Conservation (phyloP, 2,888 invertebrate species). For the Caradrina clavipalpis region DNA sequence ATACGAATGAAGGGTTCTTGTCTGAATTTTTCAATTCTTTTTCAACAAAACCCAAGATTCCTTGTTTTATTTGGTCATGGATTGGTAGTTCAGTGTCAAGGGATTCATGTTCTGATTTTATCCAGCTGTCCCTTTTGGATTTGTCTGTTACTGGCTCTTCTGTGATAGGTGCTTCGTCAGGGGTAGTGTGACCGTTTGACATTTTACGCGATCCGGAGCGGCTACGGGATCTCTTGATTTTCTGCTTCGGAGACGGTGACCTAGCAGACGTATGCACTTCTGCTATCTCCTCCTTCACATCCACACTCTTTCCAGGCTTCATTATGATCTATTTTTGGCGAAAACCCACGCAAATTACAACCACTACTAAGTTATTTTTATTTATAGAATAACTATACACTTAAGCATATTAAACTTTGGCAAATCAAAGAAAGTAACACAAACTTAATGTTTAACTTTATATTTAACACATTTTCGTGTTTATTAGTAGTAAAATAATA, state of each 20-base stretch:
- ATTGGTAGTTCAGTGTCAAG: constrained; percentile 91
- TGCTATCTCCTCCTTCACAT: constrained; percentile 84
- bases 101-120: constrained; percentile 89
- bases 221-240: constrained; percentile 78
- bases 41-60: constrained; percentile 88
- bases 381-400: constrained; percentile 23
- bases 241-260: constrained; percentile 85
- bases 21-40: constrained; percentile 89
- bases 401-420: constrained; percentile 18
- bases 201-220: constrained; percentile 82
- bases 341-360: constrained; percentile 65
- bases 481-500: constrained; percentile 43
- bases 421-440: constrained; percentile 48
- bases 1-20: constrained; percentile 87
- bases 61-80: constrained; percentile 90
- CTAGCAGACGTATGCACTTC: constrained; percentile 84
- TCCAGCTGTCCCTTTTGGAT: constrained; percentile 86
- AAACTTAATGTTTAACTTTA: constrained; percentile 24
- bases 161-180: constrained; percentile 61
- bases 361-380: constrained; percentile 30
- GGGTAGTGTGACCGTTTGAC: constrained; percentile 81
- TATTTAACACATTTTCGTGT: constrained; percentile 48
- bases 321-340: constrained; percentile 66
- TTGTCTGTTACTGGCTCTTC: constrained; percentile 77
- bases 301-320: constrained; percentile 85